Percentiles rank a stretch among this genome's conserved stretches.
These are phyloP conservation scores for Scaptomyza cyrtandrae DNA, from an alignment of 2,888 invertebrate species.

Conservation along the genomic window DNA sequence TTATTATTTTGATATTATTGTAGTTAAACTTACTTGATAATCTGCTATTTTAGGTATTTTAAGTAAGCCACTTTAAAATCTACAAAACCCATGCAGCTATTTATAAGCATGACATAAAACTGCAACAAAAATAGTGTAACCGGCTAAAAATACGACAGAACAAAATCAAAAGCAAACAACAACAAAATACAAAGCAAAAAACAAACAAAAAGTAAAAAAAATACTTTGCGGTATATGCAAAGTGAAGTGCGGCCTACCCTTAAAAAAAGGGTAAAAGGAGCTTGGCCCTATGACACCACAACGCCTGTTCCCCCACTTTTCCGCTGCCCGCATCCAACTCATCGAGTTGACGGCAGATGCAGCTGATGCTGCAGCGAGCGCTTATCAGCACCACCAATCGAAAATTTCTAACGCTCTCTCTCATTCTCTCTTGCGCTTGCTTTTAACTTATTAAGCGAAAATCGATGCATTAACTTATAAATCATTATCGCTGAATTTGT, in stretches of 20 bases:
- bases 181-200: conserved; percentile 24
- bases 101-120: conserved; percentile 27
- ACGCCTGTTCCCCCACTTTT: neutral
- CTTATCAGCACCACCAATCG: conserved; percentile 63
- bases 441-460: conserved; percentile 51
- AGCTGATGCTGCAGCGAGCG: conserved; percentile 18
- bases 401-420: conserved; percentile 42
- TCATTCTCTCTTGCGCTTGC: neutral
- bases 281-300: conserved; percentile 41
- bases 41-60: neutral
- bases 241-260: conserved; percentile 29
- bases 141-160: conserved; percentile 29
- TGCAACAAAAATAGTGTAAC: conserved; percentile 35
- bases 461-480: conserved; percentile 56
- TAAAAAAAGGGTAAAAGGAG: conserved; percentile 20
- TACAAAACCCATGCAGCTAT: conserved; percentile 16
- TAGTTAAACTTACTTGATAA: too few relatives aligned
- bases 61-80: neutral
- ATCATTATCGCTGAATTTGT: conserved; percentile 3
- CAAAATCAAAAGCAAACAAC: conserved; percentile 23
- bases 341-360: neutral
- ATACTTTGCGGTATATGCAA: conserved; percentile 10
- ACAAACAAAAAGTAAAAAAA: conserved; percentile 27
- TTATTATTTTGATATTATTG: too few relatives aligned
- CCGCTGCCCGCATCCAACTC: neutral